phyloP scores from a whole-genome alignment of 1,140 invertebrate genomes.

The Sinonovacula constricta region DNA sequence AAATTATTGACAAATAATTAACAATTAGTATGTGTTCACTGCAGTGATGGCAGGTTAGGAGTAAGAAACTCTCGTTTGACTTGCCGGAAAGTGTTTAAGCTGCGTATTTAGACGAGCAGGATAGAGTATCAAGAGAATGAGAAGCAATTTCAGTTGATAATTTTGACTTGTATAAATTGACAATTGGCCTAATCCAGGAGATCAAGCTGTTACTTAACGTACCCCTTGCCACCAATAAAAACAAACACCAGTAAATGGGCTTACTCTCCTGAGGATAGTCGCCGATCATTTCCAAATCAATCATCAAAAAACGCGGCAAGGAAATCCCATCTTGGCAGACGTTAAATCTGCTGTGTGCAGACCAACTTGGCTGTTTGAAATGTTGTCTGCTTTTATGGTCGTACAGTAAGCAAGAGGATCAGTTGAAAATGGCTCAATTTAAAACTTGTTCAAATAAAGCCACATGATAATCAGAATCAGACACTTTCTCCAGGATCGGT shows the following conservation, averaged over 20 bases:
- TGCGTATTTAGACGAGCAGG: too few relatives aligned
- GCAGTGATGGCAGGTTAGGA: too few relatives aligned
- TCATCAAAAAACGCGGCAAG: background rate
- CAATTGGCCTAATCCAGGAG: background rate
- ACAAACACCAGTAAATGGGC: background rate
- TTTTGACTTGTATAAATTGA: background rate
- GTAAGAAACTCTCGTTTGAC: too few relatives aligned
- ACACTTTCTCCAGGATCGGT: background rate
- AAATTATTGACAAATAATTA: too few relatives aligned
- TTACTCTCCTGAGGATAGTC: background rate
- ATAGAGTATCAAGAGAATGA: background rate
- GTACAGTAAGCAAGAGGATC: background rate
- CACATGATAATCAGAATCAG: background rate
- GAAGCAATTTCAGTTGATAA: background rate
- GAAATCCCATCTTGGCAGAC: background rate
- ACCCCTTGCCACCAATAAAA: background rate
- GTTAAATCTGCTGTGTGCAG: background rate
- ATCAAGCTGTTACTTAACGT: background rate
- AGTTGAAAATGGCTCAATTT: background rate
- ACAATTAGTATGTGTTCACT: too few relatives aligned
- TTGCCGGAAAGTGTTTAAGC: too few relatives aligned
- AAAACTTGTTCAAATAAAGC: conserved; percentile 1
- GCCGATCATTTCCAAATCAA: background rate
- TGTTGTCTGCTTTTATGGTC: background rate
- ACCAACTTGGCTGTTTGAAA: background rate